Base-by-base conservation (phyloP, 1,140 invertebrate species). In the Calliopsis andreniformis region DNA sequence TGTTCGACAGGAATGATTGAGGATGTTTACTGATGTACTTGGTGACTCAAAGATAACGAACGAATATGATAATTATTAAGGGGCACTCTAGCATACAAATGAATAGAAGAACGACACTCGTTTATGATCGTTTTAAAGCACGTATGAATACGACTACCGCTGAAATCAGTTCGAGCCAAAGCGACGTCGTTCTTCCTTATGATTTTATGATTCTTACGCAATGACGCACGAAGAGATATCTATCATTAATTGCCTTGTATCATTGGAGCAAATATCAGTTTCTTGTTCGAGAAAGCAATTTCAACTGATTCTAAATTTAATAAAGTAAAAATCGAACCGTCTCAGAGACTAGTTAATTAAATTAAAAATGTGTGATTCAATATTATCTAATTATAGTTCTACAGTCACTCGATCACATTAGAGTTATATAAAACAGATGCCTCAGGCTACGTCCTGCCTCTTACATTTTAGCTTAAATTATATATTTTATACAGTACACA, bases 51-150 rank as follows among this genome's bases (percentile, higher is more conserved):
- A 55, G 23, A 73, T 64, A 43, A 79, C 64, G 58, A 62, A 70
- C 51, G 72, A 51, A 53, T 49, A 66, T 49, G 76, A 75, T 75
- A 83, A 83, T 82, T 82, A 47, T 76, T 76, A 83, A 82, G 75
- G 78, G 53, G 45, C 64, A 79, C 64, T 64, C 59, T 16, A 20
- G 47, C 53, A 58, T 64, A 66, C 49, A 81, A 58, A 71, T 59
- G 76, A 67, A 18, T 42, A 16, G 51, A 39, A 78, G 47, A 53
- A 76, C 55, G 66, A 66, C 79, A 81, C 83, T n/a, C n/a, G n/a
- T 89, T 89, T 88, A 90, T 84, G 88, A 87, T 66, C 82, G 82
- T 68, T 84, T 88, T 88, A 88, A 86, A 83, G 82, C 76, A 51
- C 79, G 82, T 80, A 86, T 78, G 84, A 86, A 86, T 87, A 89